These are phyloP conservation scores for Drosophila paranaensis DNA, from an alignment of 2,888 invertebrate species.

Conservation along the genomic window DNA sequence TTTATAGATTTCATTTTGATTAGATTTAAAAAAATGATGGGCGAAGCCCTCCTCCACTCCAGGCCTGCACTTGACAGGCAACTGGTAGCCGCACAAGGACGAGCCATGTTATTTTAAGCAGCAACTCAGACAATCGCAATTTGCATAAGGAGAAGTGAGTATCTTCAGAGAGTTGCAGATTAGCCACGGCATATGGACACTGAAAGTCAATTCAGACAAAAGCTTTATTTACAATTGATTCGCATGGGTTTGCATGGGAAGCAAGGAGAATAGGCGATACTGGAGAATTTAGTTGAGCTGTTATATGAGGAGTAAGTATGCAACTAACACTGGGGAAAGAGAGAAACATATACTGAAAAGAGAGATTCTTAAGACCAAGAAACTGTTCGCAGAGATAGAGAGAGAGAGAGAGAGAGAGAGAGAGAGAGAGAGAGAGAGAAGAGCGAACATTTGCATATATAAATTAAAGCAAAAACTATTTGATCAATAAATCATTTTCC, in stretches of 20 bases:
- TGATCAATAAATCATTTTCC: too few relatives aligned
- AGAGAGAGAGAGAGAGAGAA: too few relatives aligned
- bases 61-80: neutral
- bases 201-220: neutral
- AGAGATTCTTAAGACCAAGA: neutral
- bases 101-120: neutral
- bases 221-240: neutral
- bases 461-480: too few relatives aligned
- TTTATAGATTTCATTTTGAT: conserved; percentile 41
- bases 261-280: neutral
- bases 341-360: neutral
- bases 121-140: neutral
- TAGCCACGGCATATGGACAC: neutral
- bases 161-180: neutral
- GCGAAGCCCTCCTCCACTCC: neutral
- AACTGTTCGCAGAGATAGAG: neutral
- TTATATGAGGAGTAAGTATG: neutral
- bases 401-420: too few relatives aligned
- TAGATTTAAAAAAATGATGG: conserved; percentile 28
- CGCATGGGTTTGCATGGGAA: neutral
- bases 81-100: neutral
- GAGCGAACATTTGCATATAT: too few relatives aligned
- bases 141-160: neutral
- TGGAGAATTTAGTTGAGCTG: too few relatives aligned
- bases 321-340: neutral